Conservation (phyloP, 2,797 vertebrate genomes). For the Okamejei kenojei region DNA sequence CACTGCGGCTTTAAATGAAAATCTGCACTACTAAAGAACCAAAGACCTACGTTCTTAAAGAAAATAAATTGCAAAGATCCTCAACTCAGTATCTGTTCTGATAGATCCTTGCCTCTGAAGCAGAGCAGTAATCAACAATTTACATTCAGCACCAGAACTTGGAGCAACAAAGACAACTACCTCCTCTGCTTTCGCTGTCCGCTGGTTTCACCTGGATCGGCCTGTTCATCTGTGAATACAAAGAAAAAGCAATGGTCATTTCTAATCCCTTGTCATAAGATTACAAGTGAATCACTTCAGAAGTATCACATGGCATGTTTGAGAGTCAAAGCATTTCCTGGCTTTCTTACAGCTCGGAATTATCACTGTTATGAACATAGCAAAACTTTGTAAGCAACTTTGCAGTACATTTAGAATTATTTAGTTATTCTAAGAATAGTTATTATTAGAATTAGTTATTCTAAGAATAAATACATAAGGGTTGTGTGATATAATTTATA, state of each 20-base stretch:
- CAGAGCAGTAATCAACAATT: conserved; percentile 40
- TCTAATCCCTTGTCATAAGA: not conserved
- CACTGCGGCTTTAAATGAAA: not conserved
- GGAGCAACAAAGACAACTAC: conserved; percentile 70
- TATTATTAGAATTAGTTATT: not conserved
- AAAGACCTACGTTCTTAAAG: not conserved
- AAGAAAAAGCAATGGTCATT: conserved; percentile 43
- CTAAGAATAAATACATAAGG: not conserved
- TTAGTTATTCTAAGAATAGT: no score
- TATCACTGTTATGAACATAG: not conserved
- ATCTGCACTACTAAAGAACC: not conserved
- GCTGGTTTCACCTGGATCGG: conserved; percentile 99
- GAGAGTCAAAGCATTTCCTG: not conserved
- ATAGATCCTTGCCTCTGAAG: conserved; percentile 46
- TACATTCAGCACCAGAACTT: conserved; percentile 49
- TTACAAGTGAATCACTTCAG: not conserved
- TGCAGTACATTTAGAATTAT: not conserved
- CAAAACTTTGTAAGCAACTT: not conserved
- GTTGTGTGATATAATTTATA: not conserved
- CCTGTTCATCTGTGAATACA: conserved; percentile 87
- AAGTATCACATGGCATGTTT: not conserved
- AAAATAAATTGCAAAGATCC: not conserved
- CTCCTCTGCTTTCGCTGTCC: conserved; percentile 98
- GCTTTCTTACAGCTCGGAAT: not conserved
- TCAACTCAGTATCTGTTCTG: not conserved